Conservation (phyloP, 2,797 vertebrate genomes). For the Bufotes viridis region DNA sequence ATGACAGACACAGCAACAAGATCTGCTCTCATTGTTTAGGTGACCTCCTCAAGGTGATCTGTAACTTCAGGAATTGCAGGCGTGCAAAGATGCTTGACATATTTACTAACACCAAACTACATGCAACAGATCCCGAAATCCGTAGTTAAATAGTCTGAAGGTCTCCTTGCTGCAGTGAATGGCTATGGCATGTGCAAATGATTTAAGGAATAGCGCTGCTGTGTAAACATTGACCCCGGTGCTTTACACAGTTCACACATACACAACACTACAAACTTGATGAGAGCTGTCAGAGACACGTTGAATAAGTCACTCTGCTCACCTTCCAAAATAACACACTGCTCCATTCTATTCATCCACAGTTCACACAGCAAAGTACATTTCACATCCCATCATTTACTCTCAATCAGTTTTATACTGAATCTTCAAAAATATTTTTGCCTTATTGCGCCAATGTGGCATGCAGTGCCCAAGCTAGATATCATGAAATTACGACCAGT, state of each 20-base stretch:
- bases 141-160: conserved; percentile 12
- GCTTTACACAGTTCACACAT: conserved; percentile 55
- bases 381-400: conserved; percentile 38
- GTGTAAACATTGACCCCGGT: conserved; percentile 43
- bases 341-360: conserved; percentile 43
- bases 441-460: background rate
- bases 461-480: background rate
- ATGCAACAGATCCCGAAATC: conserved; percentile 20
- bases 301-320: conserved; percentile 52
- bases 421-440: conserved; percentile 12
- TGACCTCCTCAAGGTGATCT: background rate
- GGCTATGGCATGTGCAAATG: conserved; percentile 40
- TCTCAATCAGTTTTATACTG: conserved; percentile 6
- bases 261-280: conserved; percentile 45
- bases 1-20: background rate
- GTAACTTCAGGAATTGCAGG: background rate
- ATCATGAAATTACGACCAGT: background rate
- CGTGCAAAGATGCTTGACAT: background rate
- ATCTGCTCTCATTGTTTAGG: background rate
- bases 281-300: conserved; percentile 50
- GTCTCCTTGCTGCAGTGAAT: conserved; percentile 9
- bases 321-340: conserved; percentile 51
- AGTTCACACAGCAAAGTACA: conserved; percentile 45
- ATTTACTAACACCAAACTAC: conserved; percentile 9
- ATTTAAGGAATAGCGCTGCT: conserved; percentile 53